Conservation (phyloP, 35 echinoderm and acorn worm genomes). For the Ptychodera flava region DNA sequence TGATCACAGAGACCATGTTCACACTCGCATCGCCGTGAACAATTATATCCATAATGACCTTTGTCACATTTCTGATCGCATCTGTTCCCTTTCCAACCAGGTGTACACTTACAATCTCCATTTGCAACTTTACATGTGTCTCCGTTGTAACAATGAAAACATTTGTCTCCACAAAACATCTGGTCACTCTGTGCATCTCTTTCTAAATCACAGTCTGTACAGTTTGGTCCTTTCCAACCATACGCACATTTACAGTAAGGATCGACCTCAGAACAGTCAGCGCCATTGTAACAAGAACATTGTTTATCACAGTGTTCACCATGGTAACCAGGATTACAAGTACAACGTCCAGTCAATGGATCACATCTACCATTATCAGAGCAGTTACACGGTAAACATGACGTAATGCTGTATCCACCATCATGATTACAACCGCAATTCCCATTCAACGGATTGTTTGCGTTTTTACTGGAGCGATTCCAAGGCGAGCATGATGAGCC, state of each 20-base stretch:
- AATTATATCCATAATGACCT: constrained; percentile 21
- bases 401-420: too few species aligned
- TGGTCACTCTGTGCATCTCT: not conserved
- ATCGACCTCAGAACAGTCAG: too few species aligned
- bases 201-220: not conserved
- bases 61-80: not conserved
- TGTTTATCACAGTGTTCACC: too few species aligned
- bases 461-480: too few species aligned
- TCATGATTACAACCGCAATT: too few species aligned
- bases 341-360: too few species aligned
- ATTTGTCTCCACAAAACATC: not conserved
- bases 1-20: constrained; percentile 10
- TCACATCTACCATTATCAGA: too few species aligned
- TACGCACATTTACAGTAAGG: not conserved
- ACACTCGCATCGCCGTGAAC: constrained; percentile 15
- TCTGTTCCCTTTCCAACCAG: not conserved
- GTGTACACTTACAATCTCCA: not conserved
- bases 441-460: too few species aligned
- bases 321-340: too few species aligned
- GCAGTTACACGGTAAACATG: too few species aligned
- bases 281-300: too few species aligned
- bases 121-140: not conserved
- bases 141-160: not conserved
- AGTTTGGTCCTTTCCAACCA: not conserved
- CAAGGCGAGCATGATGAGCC: too few species aligned